A percentile compares a stretch with the other conserved stretches of the same genome.
Evolutionary conservation across 2,113 vertebrate genomes (phyloP).

Genomic region (Chaetura pelagica): DNA sequence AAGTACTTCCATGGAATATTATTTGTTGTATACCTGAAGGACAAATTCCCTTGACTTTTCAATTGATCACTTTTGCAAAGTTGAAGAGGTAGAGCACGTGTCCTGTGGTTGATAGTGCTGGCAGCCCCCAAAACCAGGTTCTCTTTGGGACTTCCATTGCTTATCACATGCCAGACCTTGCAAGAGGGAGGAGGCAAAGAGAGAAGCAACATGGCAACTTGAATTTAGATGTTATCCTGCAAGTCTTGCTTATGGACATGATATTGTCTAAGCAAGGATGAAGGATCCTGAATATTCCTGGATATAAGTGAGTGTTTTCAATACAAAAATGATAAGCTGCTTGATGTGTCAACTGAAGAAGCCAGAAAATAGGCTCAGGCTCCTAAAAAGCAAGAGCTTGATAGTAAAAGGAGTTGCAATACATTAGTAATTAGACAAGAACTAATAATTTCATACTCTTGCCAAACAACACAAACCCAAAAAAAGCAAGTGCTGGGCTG

Average conservation of each 20-base stretch:
- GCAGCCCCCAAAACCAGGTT: not conserved
- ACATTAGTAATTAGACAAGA: slow-evolving; percentile 16
- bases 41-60: slow-evolving; percentile 22
- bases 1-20: not conserved
- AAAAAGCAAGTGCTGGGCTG: not conserved
- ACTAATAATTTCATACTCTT: not conserved
- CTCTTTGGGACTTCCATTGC: not conserved
- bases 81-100: not conserved
- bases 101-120: not conserved
- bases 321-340: not conserved
- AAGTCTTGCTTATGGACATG: not conserved
- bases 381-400: not conserved
- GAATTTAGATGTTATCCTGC: not conserved
- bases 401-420: not conserved
- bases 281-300: not conserved
- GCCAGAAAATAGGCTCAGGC: not conserved
- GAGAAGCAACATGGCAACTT: not conserved
- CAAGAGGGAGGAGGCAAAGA: not conserved
- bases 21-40: slow-evolving; percentile 25
- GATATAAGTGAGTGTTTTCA: not conserved
- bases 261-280: not conserved
- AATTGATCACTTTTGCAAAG: not conserved
- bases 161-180: not conserved
- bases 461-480: not conserved
- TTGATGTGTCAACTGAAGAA: not conserved